A percentile compares a stretch with the other conserved stretches of the same genome.
Evolutionary conservation across 2,113 vertebrate species (phyloP).

Genomic region (Neolamprologus toae): DNA sequence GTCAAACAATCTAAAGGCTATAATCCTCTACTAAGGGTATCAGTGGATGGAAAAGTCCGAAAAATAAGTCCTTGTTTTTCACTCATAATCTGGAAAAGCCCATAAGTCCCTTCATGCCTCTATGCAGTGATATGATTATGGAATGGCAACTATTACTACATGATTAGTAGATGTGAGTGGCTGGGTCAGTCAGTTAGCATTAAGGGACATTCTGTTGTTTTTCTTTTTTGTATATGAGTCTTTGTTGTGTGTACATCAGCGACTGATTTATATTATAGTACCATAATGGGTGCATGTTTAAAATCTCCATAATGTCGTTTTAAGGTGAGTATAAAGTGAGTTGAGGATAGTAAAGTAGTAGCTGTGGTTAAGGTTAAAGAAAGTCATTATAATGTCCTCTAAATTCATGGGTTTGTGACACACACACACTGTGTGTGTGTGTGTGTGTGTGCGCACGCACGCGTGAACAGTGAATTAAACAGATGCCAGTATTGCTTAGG

Average conservation of each 20-base stretch:
- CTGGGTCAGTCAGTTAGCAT: slow-evolving; percentile 31
- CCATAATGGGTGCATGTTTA: not conserved
- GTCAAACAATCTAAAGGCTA: slow-evolving; percentile 34
- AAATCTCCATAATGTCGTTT: not conserved
- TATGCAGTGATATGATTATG: slow-evolving; percentile 25
- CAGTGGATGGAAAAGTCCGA: slow-evolving; percentile 34
- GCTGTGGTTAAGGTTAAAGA: not conserved
- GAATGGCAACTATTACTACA: not conserved
- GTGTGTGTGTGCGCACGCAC: accelerated
- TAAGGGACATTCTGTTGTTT: slow-evolving; percentile 18
- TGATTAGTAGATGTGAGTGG: slow-evolving; percentile 35
- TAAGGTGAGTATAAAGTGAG: not conserved
- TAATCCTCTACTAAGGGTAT: slow-evolving; percentile 57
- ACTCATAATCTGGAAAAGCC: slow-evolving; percentile 56
- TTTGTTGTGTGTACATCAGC: not conserved
- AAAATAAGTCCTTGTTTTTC: slow-evolving; percentile 62
- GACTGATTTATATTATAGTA: not conserved
- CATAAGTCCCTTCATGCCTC: slow-evolving; percentile 17
- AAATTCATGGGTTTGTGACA: not conserved
- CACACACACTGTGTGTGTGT: not conserved
- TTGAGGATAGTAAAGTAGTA: not conserved
- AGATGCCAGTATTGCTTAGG: not conserved
- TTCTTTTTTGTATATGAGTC: not conserved
- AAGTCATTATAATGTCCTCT: not conserved
- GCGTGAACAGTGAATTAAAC: not conserved